Evolutionary conservation across 2,888 invertebrate species (phyloP), one percentile per base, ranked within the genome.

Genomic region (Drosophila algonquin): DNA sequence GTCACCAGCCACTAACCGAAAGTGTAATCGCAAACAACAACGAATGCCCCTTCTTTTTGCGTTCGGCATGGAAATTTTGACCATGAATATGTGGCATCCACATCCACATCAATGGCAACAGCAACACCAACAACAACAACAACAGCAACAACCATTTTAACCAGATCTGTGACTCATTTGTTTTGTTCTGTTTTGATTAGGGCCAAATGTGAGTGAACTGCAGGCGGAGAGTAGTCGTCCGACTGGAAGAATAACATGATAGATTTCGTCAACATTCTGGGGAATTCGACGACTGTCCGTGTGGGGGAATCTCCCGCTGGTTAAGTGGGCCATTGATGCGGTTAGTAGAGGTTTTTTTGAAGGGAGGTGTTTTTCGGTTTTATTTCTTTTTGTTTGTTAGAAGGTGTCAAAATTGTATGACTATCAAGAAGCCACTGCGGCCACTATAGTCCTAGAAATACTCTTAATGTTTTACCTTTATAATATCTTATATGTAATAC

Each of bases 201-300:
- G 81, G 81, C 81, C 81, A 82, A 82, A 84, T 76, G 81, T 82
- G 81, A 82, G 77, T 82, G 85, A 82, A 82, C 81, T 72, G 63
- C 57, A 69, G 61, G 54, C 40, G n/a, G 40, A 14, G 40, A 40
- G 14, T n/a, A 40, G 40, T 35, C 35, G 12, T 12, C 68, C 21
- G 56, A 32, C 54, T 52, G 35, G 48, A 50, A 62, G 55, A 57
- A 70, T 58, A 81, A 70, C 70, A 56, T 69, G 68, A 68, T 67
- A 69, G 68, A 69, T 60, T 68, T 73, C 69, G 81, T 84, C 77
- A 81, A 77, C 54, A 79, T 81, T 78, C 51, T 58, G 46, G 69
- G 59, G 69, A 69, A 69, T 59, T 69, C 68, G 68, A 45, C 44
- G 68, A 45, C 44, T 48, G 57, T 58, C 18, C 53, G 47, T 45